A percentile compares a stretch with the other conserved stretches of the same genome.
These are phyloP conservation scores for Trichopria drosophilae DNA, from an alignment of 2,888 invertebrate genomes.

Conservation along the genomic window DNA sequence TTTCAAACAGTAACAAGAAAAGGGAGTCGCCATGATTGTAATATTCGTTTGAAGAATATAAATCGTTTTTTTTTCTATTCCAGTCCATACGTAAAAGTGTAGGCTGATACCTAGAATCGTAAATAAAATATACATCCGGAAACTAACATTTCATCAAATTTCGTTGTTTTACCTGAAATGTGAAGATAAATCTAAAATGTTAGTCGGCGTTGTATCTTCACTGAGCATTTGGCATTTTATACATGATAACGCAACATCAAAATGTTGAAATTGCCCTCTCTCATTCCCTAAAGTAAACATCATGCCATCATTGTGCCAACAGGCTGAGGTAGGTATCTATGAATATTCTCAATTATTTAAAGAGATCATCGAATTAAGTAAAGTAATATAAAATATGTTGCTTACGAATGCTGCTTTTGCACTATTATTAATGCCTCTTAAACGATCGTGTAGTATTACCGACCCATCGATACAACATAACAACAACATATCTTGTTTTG, in stretches of 20 bases:
- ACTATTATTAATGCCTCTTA: conserved; percentile 73
- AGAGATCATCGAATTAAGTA: conserved; percentile 1
- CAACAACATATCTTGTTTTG: conserved; percentile 74
- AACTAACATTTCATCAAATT: conserved; percentile 12
- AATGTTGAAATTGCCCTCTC: conserved; percentile 74
- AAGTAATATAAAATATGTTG: conserved; percentile 33
- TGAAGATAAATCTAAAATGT: conserved; percentile 67
- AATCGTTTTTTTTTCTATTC: conserved; percentile 63
- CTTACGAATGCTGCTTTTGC: conserved; percentile 80
- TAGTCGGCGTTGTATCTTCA: conserved; percentile 67
- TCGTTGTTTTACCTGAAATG: conserved; percentile 65
- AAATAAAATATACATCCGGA: conserved; percentile 3
- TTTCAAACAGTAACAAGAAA: conserved; percentile 65
- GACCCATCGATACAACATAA: conserved; percentile 85
- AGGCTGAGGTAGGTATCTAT: conserved; percentile 68
- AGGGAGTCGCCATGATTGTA: conserved; percentile 62
- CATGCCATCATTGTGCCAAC: conserved; percentile 75
- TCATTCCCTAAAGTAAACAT: conserved; percentile 71
- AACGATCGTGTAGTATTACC: conserved; percentile 76
- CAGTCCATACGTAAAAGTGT: conserved; percentile 64
- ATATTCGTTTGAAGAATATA: conserved; percentile 52
- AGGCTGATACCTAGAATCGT: conserved; percentile 59
- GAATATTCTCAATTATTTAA: conserved; percentile 33
- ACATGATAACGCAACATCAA: conserved; percentile 71
- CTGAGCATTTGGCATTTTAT: conserved; percentile 69